A percentile compares a stretch with the other conserved stretches of the same genome.
Evolutionary conservation across 37 sponge, comb jelly and placozoan species (phyloP).

Genomic region (Diacarnus erythraeanus): DNA sequence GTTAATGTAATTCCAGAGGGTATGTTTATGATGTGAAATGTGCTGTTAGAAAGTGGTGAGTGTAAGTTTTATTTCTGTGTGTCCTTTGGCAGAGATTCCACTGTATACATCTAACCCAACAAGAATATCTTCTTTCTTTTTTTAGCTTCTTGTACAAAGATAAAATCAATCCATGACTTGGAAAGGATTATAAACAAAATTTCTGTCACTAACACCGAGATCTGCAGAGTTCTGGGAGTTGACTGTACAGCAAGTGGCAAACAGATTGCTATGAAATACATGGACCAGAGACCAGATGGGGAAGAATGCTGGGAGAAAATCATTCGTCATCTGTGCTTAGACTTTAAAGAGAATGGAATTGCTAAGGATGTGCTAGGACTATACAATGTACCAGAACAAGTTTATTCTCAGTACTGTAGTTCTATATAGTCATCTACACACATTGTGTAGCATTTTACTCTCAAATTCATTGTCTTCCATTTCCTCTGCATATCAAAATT

Average conservation of each 20-base stretch:
- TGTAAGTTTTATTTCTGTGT: no score
- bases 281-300: neutral
- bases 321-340: neutral
- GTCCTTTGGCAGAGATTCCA: no score
- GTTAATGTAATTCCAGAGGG: no score
- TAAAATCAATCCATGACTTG: neutral
- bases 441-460: neutral
- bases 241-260: neutral
- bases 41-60: no score
- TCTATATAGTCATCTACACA: neutral
- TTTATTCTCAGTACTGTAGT: neutral
- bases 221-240: neutral
- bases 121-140: no score
- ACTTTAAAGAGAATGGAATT: neutral
- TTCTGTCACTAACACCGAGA: neutral
- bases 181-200: neutral
- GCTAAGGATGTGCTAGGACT: neutral
- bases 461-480: neutral
- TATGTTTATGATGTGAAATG: no score
- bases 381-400: neutral
- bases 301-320: slow-evolving; percentile 2
- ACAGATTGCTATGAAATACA: neutral
- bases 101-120: no score
- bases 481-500: no score
- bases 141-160: neutral